A percentile compares a stretch with the other conserved stretches of the same genome.
phyloP scores from a whole-genome alignment of 1,140 invertebrate genomes.

The Eriocheir sinensis region DNA sequence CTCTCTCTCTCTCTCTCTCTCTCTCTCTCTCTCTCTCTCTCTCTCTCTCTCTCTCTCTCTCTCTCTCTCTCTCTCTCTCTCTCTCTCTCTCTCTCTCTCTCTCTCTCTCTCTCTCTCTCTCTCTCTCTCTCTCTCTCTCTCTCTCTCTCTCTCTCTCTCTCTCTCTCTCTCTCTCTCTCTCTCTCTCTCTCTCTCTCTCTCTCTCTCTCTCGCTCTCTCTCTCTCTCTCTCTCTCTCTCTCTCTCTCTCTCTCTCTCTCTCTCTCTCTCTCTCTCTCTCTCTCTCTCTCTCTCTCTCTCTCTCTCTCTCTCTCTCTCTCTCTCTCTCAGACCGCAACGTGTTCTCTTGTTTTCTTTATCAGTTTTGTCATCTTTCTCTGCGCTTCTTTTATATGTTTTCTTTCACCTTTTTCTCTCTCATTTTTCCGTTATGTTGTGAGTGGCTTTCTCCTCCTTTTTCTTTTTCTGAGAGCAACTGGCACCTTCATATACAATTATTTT shows the following conservation, averaged over 20 bases:
- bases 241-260: background rate
- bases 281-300: background rate
- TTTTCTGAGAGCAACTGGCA: background rate
- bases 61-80: background rate
- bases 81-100: background rate
- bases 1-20: background rate
- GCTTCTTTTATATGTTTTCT: background rate
- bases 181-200: constrained; percentile 21
- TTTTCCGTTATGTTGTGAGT: background rate
- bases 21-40: background rate
- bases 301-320: background rate
- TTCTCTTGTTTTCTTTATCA: background rate
- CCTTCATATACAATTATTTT: too few species aligned
- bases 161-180: constrained; percentile 58
- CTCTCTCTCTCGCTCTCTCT: too few species aligned
- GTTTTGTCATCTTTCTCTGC: background rate
- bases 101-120: background rate
- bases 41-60: background rate
- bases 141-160: background rate
- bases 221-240: background rate
- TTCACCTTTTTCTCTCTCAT: background rate
- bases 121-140: background rate
- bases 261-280: background rate
- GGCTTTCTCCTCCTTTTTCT: background rate
- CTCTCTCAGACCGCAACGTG: too few species aligned